These are phyloP conservation scores for Drosophila borborema DNA, from an alignment of 2,888 invertebrate species.

Conservation along the genomic window DNA sequence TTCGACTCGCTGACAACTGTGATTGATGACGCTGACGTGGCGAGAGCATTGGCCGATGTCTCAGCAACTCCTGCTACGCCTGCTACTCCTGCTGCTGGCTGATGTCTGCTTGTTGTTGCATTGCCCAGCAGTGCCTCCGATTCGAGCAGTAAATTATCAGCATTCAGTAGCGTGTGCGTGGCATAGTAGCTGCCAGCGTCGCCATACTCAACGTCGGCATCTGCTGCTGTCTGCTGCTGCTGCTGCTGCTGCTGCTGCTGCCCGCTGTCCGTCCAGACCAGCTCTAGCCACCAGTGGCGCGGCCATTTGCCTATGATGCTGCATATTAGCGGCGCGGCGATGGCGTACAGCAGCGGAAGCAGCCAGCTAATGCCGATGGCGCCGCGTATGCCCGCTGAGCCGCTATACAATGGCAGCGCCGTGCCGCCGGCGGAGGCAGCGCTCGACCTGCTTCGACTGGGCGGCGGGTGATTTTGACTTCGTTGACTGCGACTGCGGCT, in stretches of 20 bases:
- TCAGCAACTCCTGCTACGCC: slow-evolving; percentile 19
- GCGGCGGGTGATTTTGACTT: slow-evolving; percentile 16
- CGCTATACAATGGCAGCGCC: slow-evolving; percentile 22
- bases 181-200: slow-evolving; percentile 62
- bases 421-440: background rate
- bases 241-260: slow-evolving; percentile 2
- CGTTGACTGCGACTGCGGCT: slow-evolving; percentile 13
- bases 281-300: slow-evolving; percentile 88
- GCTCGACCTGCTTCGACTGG: background rate
- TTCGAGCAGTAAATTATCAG: slow-evolving; percentile 79
- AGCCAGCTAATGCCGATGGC: slow-evolving; percentile 85
- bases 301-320: slow-evolving; percentile 85
- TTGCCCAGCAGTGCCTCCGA: slow-evolving; percentile 69
- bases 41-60: slow-evolving; percentile 38
- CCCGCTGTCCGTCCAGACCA: slow-evolving; percentile 58
- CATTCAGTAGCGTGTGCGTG: slow-evolving; percentile 72
- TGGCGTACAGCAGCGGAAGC: slow-evolving; percentile 84
- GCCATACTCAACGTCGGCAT: slow-evolving; percentile 37
- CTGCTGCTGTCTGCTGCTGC: slow-evolving; percentile 51
- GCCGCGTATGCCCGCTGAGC: slow-evolving; percentile 82
- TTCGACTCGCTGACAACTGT: slow-evolving; percentile 38
- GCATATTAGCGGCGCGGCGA: slow-evolving; percentile 84
- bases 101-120: slow-evolving; percentile 29
- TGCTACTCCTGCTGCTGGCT: background rate
- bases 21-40: slow-evolving; percentile 66